phyloP scores from a whole-genome alignment of 2,888 invertebrate genomes.

The Andrena bucephala region DNA sequence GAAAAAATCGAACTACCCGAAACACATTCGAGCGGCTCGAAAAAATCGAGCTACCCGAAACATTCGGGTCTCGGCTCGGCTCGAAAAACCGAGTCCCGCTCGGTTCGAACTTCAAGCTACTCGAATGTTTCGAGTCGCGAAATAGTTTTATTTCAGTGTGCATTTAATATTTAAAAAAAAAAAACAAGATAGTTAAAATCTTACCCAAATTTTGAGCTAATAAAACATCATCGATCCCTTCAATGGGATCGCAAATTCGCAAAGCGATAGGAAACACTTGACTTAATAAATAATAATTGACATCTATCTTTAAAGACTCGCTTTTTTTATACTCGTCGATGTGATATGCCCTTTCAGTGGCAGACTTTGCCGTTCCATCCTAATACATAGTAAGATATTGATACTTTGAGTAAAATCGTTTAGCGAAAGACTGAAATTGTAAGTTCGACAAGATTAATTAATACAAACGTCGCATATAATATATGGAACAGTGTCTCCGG shows the following conservation, averaged over 20 bases:
- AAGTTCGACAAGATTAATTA: slow-evolving; percentile 29
- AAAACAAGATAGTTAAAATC: slow-evolving; percentile 1
- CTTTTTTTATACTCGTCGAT: slow-evolving; percentile 93
- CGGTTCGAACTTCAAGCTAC: too few relatives aligned
- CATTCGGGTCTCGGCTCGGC: too few relatives aligned
- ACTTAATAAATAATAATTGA: slow-evolving; percentile 95
- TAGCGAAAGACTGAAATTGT: background rate
- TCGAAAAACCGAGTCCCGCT: too few relatives aligned
- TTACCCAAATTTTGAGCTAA: slow-evolving; percentile 95
- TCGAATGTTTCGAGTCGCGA: too few relatives aligned
- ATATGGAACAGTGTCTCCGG: slow-evolving; percentile 98
- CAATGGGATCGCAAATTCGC: slow-evolving; percentile 97
- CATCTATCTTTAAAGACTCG: slow-evolving; percentile 91
- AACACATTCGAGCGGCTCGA: too few relatives aligned
- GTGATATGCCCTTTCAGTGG: slow-evolving; percentile 97
- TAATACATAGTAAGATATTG: slow-evolving; percentile 45
- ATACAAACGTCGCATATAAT: slow-evolving; percentile 92
- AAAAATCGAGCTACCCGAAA: too few relatives aligned
- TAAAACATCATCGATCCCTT: slow-evolving; percentile 95
- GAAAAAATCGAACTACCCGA: too few relatives aligned
- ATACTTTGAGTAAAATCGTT: background rate
- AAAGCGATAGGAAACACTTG: slow-evolving; percentile 99
- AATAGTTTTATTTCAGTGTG: slow-evolving; percentile 11
- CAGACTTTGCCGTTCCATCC: slow-evolving; percentile 92
- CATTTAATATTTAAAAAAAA: background rate